Conservation (phyloP, 2,888 invertebrate genomes). For the Diachrysia chrysitis region DNA sequence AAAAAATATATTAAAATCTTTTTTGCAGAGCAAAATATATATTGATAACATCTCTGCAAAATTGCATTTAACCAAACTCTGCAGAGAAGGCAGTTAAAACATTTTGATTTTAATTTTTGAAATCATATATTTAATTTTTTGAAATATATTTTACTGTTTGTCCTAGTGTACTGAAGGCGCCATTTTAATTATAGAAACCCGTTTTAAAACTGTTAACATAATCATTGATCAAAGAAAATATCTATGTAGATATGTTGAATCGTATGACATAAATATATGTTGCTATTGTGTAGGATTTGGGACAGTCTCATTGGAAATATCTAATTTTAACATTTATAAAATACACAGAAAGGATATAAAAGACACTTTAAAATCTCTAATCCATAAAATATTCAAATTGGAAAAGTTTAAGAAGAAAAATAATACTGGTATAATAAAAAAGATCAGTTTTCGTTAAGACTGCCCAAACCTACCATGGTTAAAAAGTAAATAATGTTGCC, state of each 20-base stretch:
- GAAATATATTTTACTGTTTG: constrained; percentile 23
- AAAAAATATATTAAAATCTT: constrained; percentile 6
- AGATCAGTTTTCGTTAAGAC: constrained; percentile 49
- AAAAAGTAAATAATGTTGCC: constrained; percentile 73
- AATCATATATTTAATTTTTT: background rate
- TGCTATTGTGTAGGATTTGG: constrained; percentile 27
- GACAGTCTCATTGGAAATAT: constrained; percentile 38
- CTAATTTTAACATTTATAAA: too few species aligned
- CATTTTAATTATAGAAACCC: constrained; percentile 16
- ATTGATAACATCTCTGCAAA: constrained; percentile 6
- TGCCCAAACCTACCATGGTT: constrained; percentile 37
- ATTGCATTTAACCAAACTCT: background rate
- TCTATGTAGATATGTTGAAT: constrained; percentile 55
- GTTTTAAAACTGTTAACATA: constrained; percentile 38
- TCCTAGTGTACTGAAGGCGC: constrained; percentile 14
- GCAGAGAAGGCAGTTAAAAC: constrained; percentile 1
- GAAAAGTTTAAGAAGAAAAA: too few species aligned
- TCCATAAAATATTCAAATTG: too few species aligned
- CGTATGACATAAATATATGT: constrained; percentile 55
- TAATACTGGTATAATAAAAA: background rate
- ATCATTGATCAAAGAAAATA: constrained; percentile 48
- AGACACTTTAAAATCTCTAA: too few species aligned
- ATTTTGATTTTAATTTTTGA: background rate
- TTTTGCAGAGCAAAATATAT: background rate
- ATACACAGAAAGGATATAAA: too few species aligned